Base-by-base conservation (phyloP, 2,888 invertebrate species). In the Lithophane socia region DNA sequence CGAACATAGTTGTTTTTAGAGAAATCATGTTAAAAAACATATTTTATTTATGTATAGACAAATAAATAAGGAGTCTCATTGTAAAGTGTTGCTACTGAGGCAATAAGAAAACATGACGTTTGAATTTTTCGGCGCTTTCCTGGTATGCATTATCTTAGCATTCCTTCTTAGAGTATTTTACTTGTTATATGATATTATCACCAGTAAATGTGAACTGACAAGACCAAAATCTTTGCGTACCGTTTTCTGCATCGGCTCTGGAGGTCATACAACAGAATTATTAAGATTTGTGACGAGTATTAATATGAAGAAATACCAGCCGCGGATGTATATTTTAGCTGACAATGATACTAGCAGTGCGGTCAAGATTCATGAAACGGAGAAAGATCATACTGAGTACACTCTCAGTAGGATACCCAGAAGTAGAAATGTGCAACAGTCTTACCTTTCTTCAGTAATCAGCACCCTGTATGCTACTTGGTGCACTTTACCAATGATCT, bases 181-280 rank as follows among this genome's bases (percentile, higher is more conserved):
- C 81, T 80, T 95, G 73, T 77, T 95, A 21, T 91, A 87, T 66
- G 85, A 84, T 47, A 93, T 95, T 77, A 89, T 91, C 49, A 90
- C 90, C 8, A 85, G 89, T 3, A 91, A 94, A 78, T 92, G 92
- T 85, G 87, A 80, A 80, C 76, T 95, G 66, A 83, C 82, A 69
- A 89, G 85, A 71, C 82, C 90, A 73, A 85, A 81, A 54, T 85
- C 92, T 71, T 86, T 96, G 52, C 92, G 92, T 81, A 97, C 98
- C 10, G 89, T 98, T 77, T 96, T 98, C 86, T 97, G 98, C 85
- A 97, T 98, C 78, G 98, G 98, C 60, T 98, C 98, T 85, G 99
- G 99, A 75, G 99, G 99, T 0, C 99, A 99, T 92, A 99, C 99
- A 0, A 98, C 98, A n/a, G 99, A 99, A 97, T 98, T 99, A 97